Base-by-base conservation (phyloP, 2,113 vertebrate species). In the Macheiramphus alcinus region DNA sequence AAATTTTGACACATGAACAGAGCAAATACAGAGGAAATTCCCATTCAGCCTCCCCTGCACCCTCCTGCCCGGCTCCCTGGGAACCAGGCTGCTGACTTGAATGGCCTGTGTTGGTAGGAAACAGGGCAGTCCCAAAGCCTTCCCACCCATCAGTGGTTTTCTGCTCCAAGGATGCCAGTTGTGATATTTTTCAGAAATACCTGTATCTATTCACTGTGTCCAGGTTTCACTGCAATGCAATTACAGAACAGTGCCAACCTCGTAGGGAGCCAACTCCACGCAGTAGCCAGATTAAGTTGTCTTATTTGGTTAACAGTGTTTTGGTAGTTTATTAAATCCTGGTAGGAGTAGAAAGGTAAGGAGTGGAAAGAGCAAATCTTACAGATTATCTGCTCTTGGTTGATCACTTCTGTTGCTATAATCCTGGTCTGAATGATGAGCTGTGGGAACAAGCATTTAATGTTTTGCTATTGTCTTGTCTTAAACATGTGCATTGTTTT, bases 241-340 rank as follows among this genome's bases (percentile, higher is more conserved):
- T 91, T 86, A 67, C 11, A 14, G 88, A 73, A 8, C 68, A 21
- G 79, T 9, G 25, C 53, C 84, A 38, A 71, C 75, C 79, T 95
- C 86, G 80, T 86, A 63, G 59, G 72, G 76, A 86, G 68, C 95
- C 95, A 92, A 6, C 31, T 83, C 79, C 65, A 12, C 0, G 0
- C 80, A 59, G 88, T 22, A 83, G 80, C 59, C 90, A 84, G 97
- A 94, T 97, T 90, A 93, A 92, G 72, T 86, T 92, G 88, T 92
- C 34, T 88, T 91, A 59, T n/a, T 91, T 92, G 65, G 61, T 97
- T 95, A 89, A 80, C 73, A 66, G 32, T 75, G 40, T 93, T 96
- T 93, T 94, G 63, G 67, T 89, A 81, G 66, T 89, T 95, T 84
- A 80, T 92, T 96, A 92, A 96, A 61, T 89, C 70, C 58, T 85